Base-by-base conservation (phyloP, 2,797 vertebrate species). In the Tadarida brasiliensis region DNA sequence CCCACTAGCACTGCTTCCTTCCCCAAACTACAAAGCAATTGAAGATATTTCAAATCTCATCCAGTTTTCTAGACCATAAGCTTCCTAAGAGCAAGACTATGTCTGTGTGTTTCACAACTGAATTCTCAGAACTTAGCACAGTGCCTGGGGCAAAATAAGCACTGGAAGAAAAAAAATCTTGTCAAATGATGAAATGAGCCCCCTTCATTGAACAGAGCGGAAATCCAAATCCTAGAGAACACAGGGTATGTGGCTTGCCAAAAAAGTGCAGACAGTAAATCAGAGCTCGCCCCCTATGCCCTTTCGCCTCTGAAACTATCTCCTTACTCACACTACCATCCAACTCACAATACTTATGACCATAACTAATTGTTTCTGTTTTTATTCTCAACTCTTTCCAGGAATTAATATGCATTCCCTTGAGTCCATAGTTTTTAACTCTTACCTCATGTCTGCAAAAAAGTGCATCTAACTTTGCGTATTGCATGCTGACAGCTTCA, bases 371-470 rank as follows among this genome's bases (percentile, higher is more conserved):
- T 39, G 22, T 78, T 90, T 77, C 54, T 84, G 71, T 35, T 93
- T 90, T 93, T 54, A 65, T 33, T 92, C 80, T 92, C 70, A n/a
- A 73, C 63, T 80, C 90, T 90, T 91, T 94, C 85, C 68, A 96
- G 76, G 95, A 96, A 96, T 51, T 90, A 54, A 61, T 39, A 39
- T 16, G 33, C 63, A 59, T 57, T 86, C 70, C 74, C 74, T 59
- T 9, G 56, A 70, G 68, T 33, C 47, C 17, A 71, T 30, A 57
- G 35, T 49, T 94, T 86, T 56, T 61, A 67, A 44, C 67, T 74
- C 67, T 88, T 90, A 67, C 68, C 54, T 90, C 8, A 19, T 2
- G 24, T 84, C 63, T 33, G 10, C 54, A 61, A 57, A 97, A 22
- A 63, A 65, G 7, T 22, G 19, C 44, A 47, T 33, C 19, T 35